Evolutionary conservation across 2,113 vertebrate species (phyloP).

Genomic region (Onychostoma macrolepis): DNA sequence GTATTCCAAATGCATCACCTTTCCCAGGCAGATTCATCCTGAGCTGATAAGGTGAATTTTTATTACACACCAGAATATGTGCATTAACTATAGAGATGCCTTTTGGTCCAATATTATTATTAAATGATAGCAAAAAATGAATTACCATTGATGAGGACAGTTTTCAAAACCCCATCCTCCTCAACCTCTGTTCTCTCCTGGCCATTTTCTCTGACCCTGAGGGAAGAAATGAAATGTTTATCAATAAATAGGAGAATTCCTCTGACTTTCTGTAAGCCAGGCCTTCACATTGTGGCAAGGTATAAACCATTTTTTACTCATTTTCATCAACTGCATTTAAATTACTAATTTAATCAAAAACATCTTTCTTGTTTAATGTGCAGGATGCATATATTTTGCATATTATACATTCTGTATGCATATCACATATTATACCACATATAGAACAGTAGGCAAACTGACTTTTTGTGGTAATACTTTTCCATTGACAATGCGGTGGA

Average conservation of each 20-base stretch:
- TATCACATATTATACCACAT: background rate
- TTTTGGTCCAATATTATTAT: background rate
- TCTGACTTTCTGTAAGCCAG: background rate
- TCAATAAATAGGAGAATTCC: background rate
- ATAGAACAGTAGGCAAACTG: conserved; percentile 53
- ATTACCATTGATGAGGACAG: conserved; percentile 80
- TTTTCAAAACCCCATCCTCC: conserved; percentile 84
- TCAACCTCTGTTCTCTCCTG: conserved; percentile 85
- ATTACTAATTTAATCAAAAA: background rate
- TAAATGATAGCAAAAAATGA: background rate
- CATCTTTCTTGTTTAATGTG: background rate
- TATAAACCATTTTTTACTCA: background rate
- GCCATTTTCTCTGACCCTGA: conserved; percentile 80
- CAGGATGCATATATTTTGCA: background rate
- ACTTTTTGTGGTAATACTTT: conserved; percentile 88
- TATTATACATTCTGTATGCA: background rate
- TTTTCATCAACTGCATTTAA: background rate
- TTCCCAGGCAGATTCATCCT: background rate
- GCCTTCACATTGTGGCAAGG: background rate
- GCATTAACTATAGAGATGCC: background rate
- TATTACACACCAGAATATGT: background rate
- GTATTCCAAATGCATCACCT: background rate
- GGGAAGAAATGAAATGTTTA: conserved; percentile 15
- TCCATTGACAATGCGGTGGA: conserved; percentile 87
- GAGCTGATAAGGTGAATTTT: background rate